Evolutionary conservation across 92 coral and sea anemone species (phyloP).

Genomic region (Epizoanthus rinbou): DNA sequence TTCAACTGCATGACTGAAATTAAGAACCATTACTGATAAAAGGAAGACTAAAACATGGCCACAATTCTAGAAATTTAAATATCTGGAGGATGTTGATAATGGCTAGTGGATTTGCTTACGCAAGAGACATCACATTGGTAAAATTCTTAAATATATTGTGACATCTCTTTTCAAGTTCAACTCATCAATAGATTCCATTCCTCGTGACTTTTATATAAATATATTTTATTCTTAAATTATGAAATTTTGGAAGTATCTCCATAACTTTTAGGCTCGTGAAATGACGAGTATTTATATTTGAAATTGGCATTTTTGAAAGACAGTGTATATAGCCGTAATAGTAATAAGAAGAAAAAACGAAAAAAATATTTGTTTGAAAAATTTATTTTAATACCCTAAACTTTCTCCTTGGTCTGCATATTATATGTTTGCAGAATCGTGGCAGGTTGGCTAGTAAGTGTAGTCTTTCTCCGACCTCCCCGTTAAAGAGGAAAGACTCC

Average conservation of each 20-base stretch:
- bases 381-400: too few relatives aligned
- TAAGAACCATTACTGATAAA: slow-evolving; percentile 32
- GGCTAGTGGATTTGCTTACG: slow-evolving; percentile 17
- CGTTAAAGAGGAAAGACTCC: slow-evolving; percentile 68
- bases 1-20: slow-evolving; percentile 20
- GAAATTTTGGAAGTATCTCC: slow-evolving; percentile 13
- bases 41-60: slow-evolving; percentile 25
- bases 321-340: too few relatives aligned
- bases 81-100: neutral
- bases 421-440: slow-evolving; percentile 84
- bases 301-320: too few relatives aligned
- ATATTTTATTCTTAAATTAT: neutral
- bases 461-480: slow-evolving; percentile 88
- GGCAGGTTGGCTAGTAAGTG: slow-evolving; percentile 96
- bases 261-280: slow-evolving; percentile 30
- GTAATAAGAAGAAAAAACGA: too few relatives aligned
- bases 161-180: neutral
- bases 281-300: slow-evolving; percentile 49
- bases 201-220: too few relatives aligned
- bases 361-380: too few relatives aligned
- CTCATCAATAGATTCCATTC: neutral
- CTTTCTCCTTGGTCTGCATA: too few relatives aligned
- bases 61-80: slow-evolving; percentile 1
- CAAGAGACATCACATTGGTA: neutral
- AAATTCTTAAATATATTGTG: slow-evolving; percentile 23